Conservation (phyloP, 2,888 invertebrate species). For the Nebria salina region DNA sequence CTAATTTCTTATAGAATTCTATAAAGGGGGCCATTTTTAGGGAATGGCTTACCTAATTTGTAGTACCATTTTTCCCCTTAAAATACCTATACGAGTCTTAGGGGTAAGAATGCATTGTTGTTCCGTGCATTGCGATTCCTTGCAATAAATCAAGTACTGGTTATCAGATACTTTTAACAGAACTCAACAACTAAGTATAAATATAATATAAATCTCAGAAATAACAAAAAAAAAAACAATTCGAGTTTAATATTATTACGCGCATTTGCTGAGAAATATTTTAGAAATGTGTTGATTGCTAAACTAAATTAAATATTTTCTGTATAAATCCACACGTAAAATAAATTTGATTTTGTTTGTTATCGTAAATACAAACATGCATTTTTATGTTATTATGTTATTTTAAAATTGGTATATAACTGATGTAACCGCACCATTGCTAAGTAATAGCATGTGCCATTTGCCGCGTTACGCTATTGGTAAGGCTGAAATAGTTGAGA, state of each 20-base stretch:
- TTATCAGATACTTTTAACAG: not conserved
- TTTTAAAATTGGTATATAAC: not conserved
- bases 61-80: not conserved
- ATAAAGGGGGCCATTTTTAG: conserved; percentile 2
- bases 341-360: not conserved
- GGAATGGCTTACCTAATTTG: not conserved
- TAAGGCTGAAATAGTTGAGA: not conserved
- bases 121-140: not conserved
- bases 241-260: too few species aligned
- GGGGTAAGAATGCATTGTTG: not conserved
- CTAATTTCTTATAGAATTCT: not conserved
- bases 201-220: too few species aligned
- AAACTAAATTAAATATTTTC: too few species aligned
- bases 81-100: not conserved
- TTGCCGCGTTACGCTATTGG: not conserved
- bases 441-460: conserved; percentile 5
- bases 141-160: not conserved
- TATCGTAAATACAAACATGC: not conserved
- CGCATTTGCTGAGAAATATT: too few species aligned
- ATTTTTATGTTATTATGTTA: not conserved
- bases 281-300: too few species aligned
- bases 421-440: not conserved
- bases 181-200: too few species aligned
- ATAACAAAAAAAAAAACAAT: too few species aligned
- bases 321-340: too few species aligned